phyloP scores from a whole-genome alignment of 2,113 vertebrate species.

The Embiotoca jacksoni region DNA sequence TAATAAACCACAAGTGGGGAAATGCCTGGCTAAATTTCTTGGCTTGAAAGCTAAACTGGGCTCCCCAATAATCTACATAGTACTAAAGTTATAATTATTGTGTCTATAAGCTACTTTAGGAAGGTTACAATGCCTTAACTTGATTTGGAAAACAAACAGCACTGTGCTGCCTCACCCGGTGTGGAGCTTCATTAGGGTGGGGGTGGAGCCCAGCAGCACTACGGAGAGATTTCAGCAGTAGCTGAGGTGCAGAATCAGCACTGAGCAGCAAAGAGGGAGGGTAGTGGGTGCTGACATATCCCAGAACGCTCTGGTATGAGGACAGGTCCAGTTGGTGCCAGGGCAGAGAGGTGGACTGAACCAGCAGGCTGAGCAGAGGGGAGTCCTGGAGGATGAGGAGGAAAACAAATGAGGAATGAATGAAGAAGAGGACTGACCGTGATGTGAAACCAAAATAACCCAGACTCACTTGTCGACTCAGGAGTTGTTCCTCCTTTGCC shows the following conservation, averaged over 20 bases:
- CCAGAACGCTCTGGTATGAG: constrained; percentile 91
- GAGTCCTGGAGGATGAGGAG: constrained; percentile 86
- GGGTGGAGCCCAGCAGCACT: constrained; percentile 91
- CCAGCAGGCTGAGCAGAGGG: constrained; percentile 90
- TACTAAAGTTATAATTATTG: too few species aligned
- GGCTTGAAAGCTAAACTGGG: too few species aligned
- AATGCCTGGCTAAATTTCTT: too few species aligned
- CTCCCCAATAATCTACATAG: too few species aligned
- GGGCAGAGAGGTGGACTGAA: constrained; percentile 91
- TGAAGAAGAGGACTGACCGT: background rate
- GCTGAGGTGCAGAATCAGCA: constrained; percentile 85
- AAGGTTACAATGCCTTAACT: too few species aligned
- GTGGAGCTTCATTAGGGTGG: constrained; percentile 80
- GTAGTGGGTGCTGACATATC: constrained; percentile 94
- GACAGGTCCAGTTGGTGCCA: constrained; percentile 93
- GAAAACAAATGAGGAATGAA: constrained; percentile 4
- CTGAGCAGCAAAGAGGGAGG: constrained; percentile 89
- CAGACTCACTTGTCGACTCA: constrained; percentile 86
- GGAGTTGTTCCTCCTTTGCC: constrained; percentile 92
- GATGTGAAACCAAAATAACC: background rate
- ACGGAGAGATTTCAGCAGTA: constrained; percentile 90
- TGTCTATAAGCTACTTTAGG: too few species aligned
- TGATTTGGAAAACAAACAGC: background rate
- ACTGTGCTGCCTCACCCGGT: constrained; percentile 84
- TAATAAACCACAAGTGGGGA: too few species aligned